These are phyloP conservation scores for Saguinus midas DNA, from an alignment of 2,113 vertebrate species.

Conservation along the genomic window DNA sequence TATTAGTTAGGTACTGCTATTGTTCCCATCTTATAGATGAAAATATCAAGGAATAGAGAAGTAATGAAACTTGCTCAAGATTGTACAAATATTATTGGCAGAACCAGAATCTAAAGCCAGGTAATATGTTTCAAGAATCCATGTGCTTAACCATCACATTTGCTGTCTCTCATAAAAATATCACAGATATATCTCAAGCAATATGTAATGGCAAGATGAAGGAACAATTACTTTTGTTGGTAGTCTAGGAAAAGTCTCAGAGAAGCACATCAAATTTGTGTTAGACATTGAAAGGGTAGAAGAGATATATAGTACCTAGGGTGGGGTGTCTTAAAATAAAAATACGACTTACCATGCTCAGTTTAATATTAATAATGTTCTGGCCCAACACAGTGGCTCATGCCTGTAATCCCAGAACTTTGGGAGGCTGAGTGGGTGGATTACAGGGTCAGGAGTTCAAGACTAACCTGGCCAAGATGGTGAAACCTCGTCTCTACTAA, in stretches of 20 bases:
- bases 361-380: background rate
- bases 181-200: background rate
- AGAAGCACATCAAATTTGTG: background rate
- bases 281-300: background rate
- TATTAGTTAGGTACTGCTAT: background rate
- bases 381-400: background rate
- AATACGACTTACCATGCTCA: background rate
- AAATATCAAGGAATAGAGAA: background rate
- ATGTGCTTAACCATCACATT: background rate
- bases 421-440: too few relatives aligned
- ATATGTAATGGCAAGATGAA: background rate
- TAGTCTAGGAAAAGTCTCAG: background rate
- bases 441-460: too few relatives aligned
- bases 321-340: background rate
- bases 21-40: background rate
- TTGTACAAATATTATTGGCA: background rate
- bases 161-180: background rate
- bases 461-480: too few relatives aligned
- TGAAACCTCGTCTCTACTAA: too few relatives aligned
- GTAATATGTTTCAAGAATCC: background rate
- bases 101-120: background rate
- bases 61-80: background rate
- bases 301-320: background rate
- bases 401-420: too few relatives aligned
- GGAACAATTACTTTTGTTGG: background rate